Base-by-base conservation (phyloP, 2,888 invertebrate genomes). In the Acheta domesticus region DNA sequence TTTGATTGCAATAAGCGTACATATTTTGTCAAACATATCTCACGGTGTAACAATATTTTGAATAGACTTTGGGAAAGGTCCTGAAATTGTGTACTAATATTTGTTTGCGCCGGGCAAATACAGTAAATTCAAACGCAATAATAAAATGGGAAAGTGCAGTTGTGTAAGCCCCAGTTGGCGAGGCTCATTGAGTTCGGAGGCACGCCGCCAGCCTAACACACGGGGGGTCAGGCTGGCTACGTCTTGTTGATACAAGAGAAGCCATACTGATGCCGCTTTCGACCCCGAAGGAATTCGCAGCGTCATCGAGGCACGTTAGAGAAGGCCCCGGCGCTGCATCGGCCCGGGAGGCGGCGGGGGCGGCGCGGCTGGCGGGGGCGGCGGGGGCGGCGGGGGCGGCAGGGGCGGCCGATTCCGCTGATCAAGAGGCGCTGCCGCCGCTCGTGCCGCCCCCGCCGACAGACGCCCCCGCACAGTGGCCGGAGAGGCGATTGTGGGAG, bases 11-110 rank as follows among this genome's bases (percentile, higher is more conserved):
- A 62, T 62, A 62, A 62, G 62, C 62, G 62, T 14, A 62, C 62
- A 62, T 62, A 62, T 62, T 62, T 62, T 62, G 62, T 62, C 62
- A 62, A 62, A 62, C 62, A 62, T 62, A 62, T 62, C 62, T 62
- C 62, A 62, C 62, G 16, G 62, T 62, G 62, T 62, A 62, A 62
- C 62, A 62, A 62, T 62, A 62, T 62, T 62, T 62, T 62, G 62
- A 62, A 62, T 62, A 62, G 62, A 62, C 62, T 62, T 62, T 62
- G 62, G 62, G 62, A 62, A 62, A 62, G 62, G 62, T 62, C 62
- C 62, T 62, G 62, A 62, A 62, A 62, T 62, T 62, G 62, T 62
- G 62, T 62, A 62, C 62, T 19, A n/a, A 62, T 62, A n/a, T 62
- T 62, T 62, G 62, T 62, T 62, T 62, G 62, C 62, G 8, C 62